phyloP scores from a whole-genome alignment of 2,113 vertebrate species.

The Rhadina sibilatrix region DNA sequence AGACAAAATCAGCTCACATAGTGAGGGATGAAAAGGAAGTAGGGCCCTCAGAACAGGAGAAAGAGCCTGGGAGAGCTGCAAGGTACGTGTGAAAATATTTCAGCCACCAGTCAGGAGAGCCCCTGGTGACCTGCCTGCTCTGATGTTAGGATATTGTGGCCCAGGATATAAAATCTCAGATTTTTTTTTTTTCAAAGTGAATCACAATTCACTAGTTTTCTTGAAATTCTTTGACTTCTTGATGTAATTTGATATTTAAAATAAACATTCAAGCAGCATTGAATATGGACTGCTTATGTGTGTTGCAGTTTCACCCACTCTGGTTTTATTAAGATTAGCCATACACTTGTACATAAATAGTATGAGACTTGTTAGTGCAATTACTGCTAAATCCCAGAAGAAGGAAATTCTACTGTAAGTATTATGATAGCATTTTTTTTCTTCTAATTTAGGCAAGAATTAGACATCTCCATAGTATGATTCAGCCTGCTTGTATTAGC shows the following conservation, averaged over 20 bases:
- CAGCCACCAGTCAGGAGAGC: accelerated
- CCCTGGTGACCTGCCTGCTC: neutral
- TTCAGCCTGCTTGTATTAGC: neutral
- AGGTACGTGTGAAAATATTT: accelerated
- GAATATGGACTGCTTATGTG: neutral
- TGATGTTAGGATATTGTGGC: neutral
- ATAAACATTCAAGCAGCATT: neutral
- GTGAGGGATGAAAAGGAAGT: neutral
- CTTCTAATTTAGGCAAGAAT: neutral
- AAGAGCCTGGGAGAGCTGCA: accelerated
- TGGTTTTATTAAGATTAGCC: neutral
- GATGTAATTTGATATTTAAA: neutral
- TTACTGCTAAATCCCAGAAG: neutral
- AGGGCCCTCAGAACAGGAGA: neutral
- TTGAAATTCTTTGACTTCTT: neutral
- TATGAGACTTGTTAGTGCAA: neutral
- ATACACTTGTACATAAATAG: neutral
- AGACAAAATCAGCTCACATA: neutral
- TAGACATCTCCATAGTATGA: neutral
- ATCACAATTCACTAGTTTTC: neutral
- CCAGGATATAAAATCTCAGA: neutral
- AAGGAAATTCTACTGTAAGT: neutral
- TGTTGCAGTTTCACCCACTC: neutral
- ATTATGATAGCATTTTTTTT: neutral
- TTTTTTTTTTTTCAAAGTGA: neutral